Evolutionary conservation across 2,113 vertebrate species (phyloP).

Genomic region (Leuciscus idus): DNA sequence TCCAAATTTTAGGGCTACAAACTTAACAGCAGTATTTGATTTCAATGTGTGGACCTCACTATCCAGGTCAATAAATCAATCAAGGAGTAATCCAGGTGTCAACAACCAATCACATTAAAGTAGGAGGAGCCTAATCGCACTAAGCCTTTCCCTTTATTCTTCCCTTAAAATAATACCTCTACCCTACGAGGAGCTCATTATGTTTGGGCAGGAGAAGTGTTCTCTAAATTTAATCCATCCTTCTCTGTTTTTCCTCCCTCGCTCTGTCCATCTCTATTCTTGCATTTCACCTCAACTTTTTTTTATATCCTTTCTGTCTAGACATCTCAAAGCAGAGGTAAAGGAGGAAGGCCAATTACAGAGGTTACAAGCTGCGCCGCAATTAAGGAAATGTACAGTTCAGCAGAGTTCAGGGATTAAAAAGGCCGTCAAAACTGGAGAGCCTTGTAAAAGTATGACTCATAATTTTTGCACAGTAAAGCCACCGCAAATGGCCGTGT

Average conservation of each 20-base stretch:
- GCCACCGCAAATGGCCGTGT: slow-evolving; percentile 55
- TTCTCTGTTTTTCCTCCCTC: slow-evolving; percentile 28
- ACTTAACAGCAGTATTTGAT: background rate
- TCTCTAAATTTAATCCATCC: slow-evolving; percentile 34
- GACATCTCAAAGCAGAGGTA: slow-evolving; percentile 55
- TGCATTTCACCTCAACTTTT: slow-evolving; percentile 33
- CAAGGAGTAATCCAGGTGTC: slow-evolving; percentile 34
- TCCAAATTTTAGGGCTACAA: background rate
- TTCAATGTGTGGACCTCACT: background rate
- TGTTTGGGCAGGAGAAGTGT: background rate
- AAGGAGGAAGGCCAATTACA: slow-evolving; percentile 68
- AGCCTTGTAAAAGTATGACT: slow-evolving; percentile 72
- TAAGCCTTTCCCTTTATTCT: background rate
- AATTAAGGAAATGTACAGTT: slow-evolving; percentile 76
- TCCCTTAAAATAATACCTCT: background rate
- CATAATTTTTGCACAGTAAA: slow-evolving; percentile 67
- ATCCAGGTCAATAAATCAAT: slow-evolving; percentile 7
- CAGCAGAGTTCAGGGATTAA: slow-evolving; percentile 68
- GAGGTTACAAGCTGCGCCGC: slow-evolving; percentile 65
- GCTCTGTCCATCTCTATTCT: slow-evolving; percentile 34
- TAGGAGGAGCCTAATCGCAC: slow-evolving; percentile 18
- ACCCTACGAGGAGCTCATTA: background rate
- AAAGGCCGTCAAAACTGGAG: slow-evolving; percentile 61
- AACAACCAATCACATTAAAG: slow-evolving; percentile 39
- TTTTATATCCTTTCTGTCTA: slow-evolving; percentile 49